phyloP scores from a whole-genome alignment of 1,140 invertebrate species.

The Physella acuta region DNA sequence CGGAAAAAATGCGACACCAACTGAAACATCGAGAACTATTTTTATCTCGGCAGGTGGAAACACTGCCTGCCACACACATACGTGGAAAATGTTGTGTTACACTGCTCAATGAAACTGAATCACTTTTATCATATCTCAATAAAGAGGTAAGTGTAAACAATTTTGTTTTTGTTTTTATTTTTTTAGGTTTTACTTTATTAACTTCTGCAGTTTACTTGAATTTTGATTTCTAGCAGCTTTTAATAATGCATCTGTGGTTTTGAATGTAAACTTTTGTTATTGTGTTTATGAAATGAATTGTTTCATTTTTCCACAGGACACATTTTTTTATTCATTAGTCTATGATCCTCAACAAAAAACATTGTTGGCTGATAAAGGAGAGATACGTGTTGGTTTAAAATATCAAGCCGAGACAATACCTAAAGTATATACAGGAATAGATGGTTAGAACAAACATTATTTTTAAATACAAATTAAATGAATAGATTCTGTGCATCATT shows the following conservation, averaged over 20 bases:
- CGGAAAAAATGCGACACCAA: slow-evolving; percentile 73
- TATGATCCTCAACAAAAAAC: slow-evolving; percentile 99
- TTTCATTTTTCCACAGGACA: slow-evolving; percentile 69
- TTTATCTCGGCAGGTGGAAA: slow-evolving; percentile 95
- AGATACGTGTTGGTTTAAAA: slow-evolving; percentile 88
- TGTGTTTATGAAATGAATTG: too few species aligned
- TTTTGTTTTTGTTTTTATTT: not conserved
- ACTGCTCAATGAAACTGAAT: slow-evolving; percentile 96
- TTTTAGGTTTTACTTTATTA: not conserved
- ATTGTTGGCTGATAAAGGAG: slow-evolving; percentile 91
- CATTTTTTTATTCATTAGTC: slow-evolving; percentile 99
- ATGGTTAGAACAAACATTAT: too few species aligned
- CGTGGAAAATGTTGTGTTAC: slow-evolving; percentile 98
- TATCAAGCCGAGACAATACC: slow-evolving; percentile 85
- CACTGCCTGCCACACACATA: slow-evolving; percentile 95
- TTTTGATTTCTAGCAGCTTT: too few species aligned
- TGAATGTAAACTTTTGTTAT: not conserved
- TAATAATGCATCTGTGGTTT: not conserved
- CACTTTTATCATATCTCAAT: slow-evolving; percentile 90
- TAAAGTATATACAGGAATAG: slow-evolving; percentile 25
- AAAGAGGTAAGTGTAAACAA: slow-evolving; percentile 73
- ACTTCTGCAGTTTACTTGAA: not conserved
- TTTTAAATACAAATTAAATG: too few species aligned
- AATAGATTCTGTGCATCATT: too few species aligned
- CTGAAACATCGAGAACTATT: slow-evolving; percentile 97